These are phyloP conservation scores for Salminus brasiliensis DNA, from an alignment of 2,113 vertebrate genomes.

Conservation along the genomic window DNA sequence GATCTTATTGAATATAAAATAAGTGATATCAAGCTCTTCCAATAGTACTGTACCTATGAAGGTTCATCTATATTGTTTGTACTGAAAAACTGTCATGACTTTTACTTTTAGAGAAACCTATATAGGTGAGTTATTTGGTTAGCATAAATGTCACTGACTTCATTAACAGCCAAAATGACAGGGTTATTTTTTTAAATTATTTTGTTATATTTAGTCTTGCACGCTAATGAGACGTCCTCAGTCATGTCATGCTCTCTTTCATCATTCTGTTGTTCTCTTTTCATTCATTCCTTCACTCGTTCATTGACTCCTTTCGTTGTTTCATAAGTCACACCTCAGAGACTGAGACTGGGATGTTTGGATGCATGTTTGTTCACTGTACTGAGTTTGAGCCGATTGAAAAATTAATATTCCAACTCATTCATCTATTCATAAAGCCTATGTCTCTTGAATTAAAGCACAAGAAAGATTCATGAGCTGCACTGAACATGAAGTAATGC, in stretches of 20 bases:
- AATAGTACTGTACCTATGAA: too few species aligned
- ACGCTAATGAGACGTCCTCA: too few species aligned
- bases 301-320: neutral
- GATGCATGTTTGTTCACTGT: slow-evolving; percentile 43
- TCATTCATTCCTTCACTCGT: slow-evolving; percentile 27
- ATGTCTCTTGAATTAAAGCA: slow-evolving; percentile 61
- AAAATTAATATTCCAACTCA: slow-evolving; percentile 63
- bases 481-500: neutral
- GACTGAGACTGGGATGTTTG: slow-evolving; percentile 16
- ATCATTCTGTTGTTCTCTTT: neutral
- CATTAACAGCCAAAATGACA: too few species aligned
- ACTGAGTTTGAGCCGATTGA: slow-evolving; percentile 46
- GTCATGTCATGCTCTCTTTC: neutral
- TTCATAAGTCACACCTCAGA: slow-evolving; percentile 14
- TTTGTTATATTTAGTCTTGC: too few species aligned
- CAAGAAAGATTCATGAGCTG: slow-evolving; percentile 53
- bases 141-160: too few species aligned
- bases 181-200: too few species aligned
- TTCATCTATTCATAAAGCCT: slow-evolving; percentile 64
- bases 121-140: too few species aligned
- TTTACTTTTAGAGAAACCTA: too few species aligned
- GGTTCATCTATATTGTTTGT: too few species aligned
- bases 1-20: too few species aligned
- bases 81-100: too few species aligned
- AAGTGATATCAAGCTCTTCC: too few species aligned